phyloP scores from a whole-genome alignment of 2,113 vertebrate species.

The Gasterosteus aculeatus region DNA sequence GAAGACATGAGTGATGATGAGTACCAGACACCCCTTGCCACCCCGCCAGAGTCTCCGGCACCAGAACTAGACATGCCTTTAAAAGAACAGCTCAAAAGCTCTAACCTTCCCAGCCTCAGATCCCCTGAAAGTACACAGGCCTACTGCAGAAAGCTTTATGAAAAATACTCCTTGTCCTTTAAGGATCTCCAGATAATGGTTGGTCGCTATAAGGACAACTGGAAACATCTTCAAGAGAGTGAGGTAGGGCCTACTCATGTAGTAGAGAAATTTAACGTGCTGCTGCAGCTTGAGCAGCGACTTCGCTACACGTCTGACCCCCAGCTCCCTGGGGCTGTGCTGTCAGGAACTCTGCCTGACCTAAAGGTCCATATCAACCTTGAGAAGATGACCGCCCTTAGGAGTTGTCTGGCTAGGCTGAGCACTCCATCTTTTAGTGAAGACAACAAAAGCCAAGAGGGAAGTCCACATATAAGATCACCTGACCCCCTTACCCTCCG shows the following conservation, averaged over 20 bases:
- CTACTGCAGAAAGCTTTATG: constrained; percentile 90
- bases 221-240: constrained; percentile 95
- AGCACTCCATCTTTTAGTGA: constrained; percentile 76
- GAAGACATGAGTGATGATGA: constrained; percentile 95
- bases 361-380: constrained; percentile 97
- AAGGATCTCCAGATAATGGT: constrained; percentile 99
- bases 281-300: constrained; percentile 92
- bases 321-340: constrained; percentile 91
- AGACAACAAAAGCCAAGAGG: constrained; percentile 49
- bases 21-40: constrained; percentile 94
- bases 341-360: constrained; percentile 93
- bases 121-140: constrained; percentile 79
- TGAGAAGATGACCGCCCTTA: constrained; percentile 93
- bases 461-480: constrained; percentile 34
- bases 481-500: constrained; percentile 82
- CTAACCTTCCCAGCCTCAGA: constrained; percentile 64
- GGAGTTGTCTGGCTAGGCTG: constrained; percentile 88
- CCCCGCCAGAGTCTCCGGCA: constrained; percentile 89
- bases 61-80: constrained; percentile 79
- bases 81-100: constrained; percentile 66
- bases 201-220: constrained; percentile 93
- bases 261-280: constrained; percentile 97
- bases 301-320: constrained; percentile 96
- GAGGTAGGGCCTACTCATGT: constrained; percentile 96
- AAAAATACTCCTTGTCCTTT: constrained; percentile 93